These are phyloP conservation scores for Accipiter virgatus DNA, from an alignment of 2,113 vertebrate species.

Conservation along the genomic window DNA sequence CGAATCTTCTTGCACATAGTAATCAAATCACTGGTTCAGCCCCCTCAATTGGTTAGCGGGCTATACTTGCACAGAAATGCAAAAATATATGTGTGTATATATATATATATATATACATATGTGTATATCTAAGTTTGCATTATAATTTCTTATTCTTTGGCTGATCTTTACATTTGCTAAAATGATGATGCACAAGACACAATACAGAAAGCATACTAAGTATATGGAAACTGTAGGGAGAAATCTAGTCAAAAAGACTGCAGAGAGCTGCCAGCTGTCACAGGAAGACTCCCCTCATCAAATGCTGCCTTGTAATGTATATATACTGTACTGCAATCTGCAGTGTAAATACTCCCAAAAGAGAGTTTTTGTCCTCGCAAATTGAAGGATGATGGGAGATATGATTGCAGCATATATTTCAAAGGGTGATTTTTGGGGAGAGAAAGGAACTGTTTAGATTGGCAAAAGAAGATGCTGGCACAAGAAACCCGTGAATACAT, in stretches of 20 bases:
- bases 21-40: neutral
- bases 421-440: neutral
- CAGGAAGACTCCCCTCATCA: neutral
- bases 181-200: neutral
- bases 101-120: too few relatives aligned
- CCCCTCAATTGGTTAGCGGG: neutral
- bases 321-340: neutral
- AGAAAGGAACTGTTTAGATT: constrained; percentile 9
- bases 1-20: neutral
- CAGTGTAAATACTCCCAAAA: neutral
- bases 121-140: neutral
- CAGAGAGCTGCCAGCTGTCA: neutral
- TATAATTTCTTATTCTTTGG: neutral
- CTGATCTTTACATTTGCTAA: neutral
- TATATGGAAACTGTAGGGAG: neutral
- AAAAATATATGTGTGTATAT: neutral
- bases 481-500: neutral
- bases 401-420: neutral
- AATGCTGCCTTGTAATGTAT: neutral
- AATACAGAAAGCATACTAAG: neutral
- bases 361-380: neutral
- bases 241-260: neutral
- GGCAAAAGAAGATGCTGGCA: neutral
- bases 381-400: neutral
- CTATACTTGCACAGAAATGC: neutral